A percentile compares a stretch with the other conserved stretches of the same genome.
These are phyloP conservation scores for Sarcophaga bullata DNA, from an alignment of 1,140 invertebrate genomes.

Conservation along the genomic window DNA sequence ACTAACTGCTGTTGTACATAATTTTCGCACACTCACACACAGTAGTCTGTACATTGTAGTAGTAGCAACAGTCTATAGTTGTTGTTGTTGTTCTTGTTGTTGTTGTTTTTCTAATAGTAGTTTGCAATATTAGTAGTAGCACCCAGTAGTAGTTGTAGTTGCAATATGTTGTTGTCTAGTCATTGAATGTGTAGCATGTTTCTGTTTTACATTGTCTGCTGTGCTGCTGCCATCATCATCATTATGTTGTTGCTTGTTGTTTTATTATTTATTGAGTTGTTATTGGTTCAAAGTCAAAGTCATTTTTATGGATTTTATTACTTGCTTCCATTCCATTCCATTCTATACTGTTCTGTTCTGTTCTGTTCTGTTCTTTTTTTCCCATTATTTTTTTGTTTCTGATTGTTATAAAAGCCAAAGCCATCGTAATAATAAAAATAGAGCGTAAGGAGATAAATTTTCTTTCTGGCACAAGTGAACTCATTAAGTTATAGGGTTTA, in stretches of 20 bases:
- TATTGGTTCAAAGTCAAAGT: slow-evolving; percentile 33
- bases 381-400: too few species aligned
- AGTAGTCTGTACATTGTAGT: not conserved
- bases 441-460: not conserved
- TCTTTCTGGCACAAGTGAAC: not conserved
- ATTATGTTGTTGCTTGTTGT: slow-evolving; percentile 22
- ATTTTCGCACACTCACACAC: slow-evolving; percentile 17
- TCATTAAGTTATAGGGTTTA: not conserved
- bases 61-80: not conserved
- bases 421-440: not conserved
- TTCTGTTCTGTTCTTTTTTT: too few species aligned
- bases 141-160: not conserved
- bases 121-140: not conserved
- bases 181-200: slow-evolving; percentile 33
- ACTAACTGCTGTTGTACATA: slow-evolving; percentile 29
- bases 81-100: not conserved
- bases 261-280: slow-evolving; percentile 44
- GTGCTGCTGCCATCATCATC: slow-evolving; percentile 22
- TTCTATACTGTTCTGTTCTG: too few species aligned
- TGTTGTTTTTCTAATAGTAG: not conserved
- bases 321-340: not conserved
- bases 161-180: slow-evolving; percentile 11
- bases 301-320: slow-evolving; percentile 6
- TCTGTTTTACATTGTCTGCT: not conserved
- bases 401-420: not conserved